Base-by-base conservation (phyloP, 2,797 vertebrate species). In the Catharus ustulatus region DNA sequence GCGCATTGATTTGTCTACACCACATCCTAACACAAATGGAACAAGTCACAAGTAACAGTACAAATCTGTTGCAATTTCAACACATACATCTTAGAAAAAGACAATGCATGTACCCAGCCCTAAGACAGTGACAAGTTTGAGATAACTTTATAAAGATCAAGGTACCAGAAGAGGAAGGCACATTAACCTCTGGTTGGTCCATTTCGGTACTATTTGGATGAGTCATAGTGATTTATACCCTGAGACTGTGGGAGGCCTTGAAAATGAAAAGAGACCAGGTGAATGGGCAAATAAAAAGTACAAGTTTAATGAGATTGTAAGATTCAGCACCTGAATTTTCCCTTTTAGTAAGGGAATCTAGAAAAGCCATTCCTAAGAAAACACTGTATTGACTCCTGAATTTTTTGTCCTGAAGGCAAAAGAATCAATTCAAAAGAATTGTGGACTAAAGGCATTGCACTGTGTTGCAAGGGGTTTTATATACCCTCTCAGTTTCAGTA, bases 111-210 rank as follows among this genome's bases (percentile, higher is more conserved):
- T 88, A 93, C 42, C 48, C 74, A 91, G 51, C 66, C 79, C 58
- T 77, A 96, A 85, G 63, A 95, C 34, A 81, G 48, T 19, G 21
- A 85, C 1, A 1, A 73, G 48, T 89, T 40, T 76, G 84, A 92
- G 74, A 84, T n/a, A 95, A 86, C 48, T 94, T 95, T 67, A 93
- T 51, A 81, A 96, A 96, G 90, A 96, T 93, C 89, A 96, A 97
- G 62, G 90, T 97, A 96, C 94, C 95, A 42, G 88, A 89, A 94
- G 72, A 96, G 32, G 57, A 97, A 96, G 96, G 96, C 95, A 97
- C 96, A 27, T 91, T 92, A 93, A 96, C 89, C 94, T 96, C 96
- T 94, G 84, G 66, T 95, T 97, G 92, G 96, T 94, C 96, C 40
- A 0, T 93, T 93, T 89, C 3, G 0, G 48, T 68, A 58, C 63